phyloP scores from a whole-genome alignment of 2,888 invertebrate genomes.

The Phyllotreta cruciferae region DNA sequence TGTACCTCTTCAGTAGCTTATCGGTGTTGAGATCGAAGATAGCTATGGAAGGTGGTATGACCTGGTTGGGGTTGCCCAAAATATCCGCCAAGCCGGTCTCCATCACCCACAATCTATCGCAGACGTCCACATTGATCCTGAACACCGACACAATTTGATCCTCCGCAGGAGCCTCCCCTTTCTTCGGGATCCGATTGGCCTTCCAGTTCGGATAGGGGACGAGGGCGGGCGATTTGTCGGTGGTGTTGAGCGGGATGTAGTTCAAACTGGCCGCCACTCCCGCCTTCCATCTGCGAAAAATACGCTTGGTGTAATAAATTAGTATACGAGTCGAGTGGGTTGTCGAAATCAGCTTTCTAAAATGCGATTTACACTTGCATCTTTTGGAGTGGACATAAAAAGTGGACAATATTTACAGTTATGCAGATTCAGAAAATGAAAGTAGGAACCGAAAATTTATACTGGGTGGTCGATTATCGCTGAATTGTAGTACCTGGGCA shows the following conservation, averaged over 20 bases:
- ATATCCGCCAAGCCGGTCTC: constrained; percentile 82
- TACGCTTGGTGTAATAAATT: constrained; percentile 10
- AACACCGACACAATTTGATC: constrained; percentile 76
- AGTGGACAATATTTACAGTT: constrained; percentile 10
- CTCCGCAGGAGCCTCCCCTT: constrained; percentile 62
- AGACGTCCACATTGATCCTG: constrained; percentile 75
- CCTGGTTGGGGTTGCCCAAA: constrained; percentile 69
- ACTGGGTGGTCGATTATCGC: constrained; percentile 10
- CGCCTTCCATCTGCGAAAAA: constrained; percentile 64
- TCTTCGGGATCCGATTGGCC: constrained; percentile 77
- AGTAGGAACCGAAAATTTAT: background rate
- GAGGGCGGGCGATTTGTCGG: constrained; percentile 73
- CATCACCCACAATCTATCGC: constrained; percentile 83
- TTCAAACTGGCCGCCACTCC: constrained; percentile 76
- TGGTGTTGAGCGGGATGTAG: constrained; percentile 66
- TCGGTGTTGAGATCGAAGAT: constrained; percentile 81
- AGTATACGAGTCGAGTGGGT: background rate
- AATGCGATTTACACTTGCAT: too few relatives aligned
- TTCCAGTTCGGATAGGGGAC: constrained; percentile 80
- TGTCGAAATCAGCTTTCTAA: too few relatives aligned
- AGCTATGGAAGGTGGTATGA: constrained; percentile 69
- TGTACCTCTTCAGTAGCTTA: constrained; percentile 71
- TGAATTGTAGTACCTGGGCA: constrained; percentile 64
- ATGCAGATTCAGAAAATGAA: background rate
- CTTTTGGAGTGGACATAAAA: background rate